Percentiles rank a stretch among this genome's conserved stretches.
These are phyloP conservation scores for Aromia moschata DNA, from an alignment of 2,888 invertebrate genomes.

Conservation along the genomic window DNA sequence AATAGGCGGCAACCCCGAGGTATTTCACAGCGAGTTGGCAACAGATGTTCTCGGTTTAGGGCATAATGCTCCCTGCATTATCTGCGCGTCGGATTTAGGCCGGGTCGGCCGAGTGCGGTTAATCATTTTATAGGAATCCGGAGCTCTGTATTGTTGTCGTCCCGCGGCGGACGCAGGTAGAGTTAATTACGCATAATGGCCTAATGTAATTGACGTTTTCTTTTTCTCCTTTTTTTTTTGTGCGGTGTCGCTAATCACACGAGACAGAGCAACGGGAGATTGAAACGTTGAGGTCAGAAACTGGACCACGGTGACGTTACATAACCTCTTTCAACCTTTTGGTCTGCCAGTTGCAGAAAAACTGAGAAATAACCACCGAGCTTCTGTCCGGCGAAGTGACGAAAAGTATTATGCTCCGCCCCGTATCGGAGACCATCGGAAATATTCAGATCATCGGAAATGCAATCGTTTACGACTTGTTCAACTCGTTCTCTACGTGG, in stretches of 20 bases:
- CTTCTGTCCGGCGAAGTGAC: too few species aligned
- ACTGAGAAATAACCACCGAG: too few species aligned
- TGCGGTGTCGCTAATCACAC: neutral
- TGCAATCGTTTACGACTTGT: too few species aligned
- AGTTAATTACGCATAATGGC: slow-evolving; percentile 17
- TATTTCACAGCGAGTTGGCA: slow-evolving; percentile 24
- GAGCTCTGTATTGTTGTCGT: slow-evolving; percentile 25
- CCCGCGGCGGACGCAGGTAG: neutral
- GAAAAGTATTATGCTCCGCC: too few species aligned
- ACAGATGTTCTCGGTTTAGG: slow-evolving; percentile 28
- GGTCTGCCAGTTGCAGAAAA: too few species aligned
- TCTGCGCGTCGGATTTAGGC: slow-evolving; percentile 33
- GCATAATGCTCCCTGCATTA: slow-evolving; percentile 35
- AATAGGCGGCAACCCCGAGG: slow-evolving; percentile 12
- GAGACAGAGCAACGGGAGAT: neutral
- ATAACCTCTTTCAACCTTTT: too few species aligned
- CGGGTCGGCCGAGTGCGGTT: slow-evolving; percentile 33
- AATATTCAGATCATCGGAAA: too few species aligned
- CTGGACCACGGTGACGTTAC: too few species aligned
- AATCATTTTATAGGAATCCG: slow-evolving; percentile 38
- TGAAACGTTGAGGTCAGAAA: too few species aligned
- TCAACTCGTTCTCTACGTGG: too few species aligned
- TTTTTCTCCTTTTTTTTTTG: slow-evolving; percentile 2
- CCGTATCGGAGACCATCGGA: too few species aligned
- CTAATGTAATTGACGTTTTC: slow-evolving; percentile 14